Conservation (phyloP, 1,140 invertebrate genomes). For the Stenopsyche tienmushanensis region DNA sequence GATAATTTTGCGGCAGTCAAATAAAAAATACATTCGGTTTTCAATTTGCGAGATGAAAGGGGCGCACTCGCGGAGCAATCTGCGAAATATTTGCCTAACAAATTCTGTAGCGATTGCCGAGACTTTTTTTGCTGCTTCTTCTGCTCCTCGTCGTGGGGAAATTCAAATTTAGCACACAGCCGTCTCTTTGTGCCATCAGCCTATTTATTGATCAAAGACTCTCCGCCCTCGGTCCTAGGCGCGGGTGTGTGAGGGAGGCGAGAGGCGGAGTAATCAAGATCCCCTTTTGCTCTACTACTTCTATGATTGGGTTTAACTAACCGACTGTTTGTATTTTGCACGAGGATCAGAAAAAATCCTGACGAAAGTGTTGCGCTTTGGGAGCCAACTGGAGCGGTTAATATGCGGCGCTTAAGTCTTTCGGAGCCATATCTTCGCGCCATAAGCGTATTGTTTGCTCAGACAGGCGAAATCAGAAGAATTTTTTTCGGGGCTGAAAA, state of each 20-base stretch:
- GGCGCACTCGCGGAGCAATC: conserved; percentile 30
- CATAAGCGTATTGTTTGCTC: not conserved
- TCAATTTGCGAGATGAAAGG: conserved; percentile 40
- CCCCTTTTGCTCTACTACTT: conserved; percentile 37
- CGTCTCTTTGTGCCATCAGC: conserved; percentile 41
- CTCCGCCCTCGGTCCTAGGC: conserved; percentile 18
- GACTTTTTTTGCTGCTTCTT: conserved; percentile 5
- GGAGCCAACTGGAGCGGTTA: conserved; percentile 5
- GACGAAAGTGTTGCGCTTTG: conserved; percentile 31
- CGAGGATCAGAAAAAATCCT: conserved; percentile 14
- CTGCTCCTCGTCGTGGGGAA: conserved; percentile 18
- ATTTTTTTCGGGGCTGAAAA: too few species aligned
- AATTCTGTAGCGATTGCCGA: conserved; percentile 12
- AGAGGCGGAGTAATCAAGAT: conserved; percentile 36
- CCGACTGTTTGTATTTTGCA: conserved; percentile 42
- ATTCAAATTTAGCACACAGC: conserved; percentile 35
- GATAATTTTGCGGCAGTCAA: conserved; percentile 31
- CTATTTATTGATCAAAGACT: conserved; percentile 41
- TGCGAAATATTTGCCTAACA: conserved; percentile 27
- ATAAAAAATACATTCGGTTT: conserved; percentile 31
- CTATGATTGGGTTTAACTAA: conserved; percentile 42
- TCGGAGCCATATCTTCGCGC: too few species aligned
- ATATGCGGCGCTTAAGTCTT: conserved; percentile 9
- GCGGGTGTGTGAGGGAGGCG: conserved; percentile 4
- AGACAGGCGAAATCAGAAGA: too few species aligned